Evolutionary conservation across 2,113 vertebrate genomes (phyloP).

Genomic region (Tragelaphus strepsiceros): DNA sequence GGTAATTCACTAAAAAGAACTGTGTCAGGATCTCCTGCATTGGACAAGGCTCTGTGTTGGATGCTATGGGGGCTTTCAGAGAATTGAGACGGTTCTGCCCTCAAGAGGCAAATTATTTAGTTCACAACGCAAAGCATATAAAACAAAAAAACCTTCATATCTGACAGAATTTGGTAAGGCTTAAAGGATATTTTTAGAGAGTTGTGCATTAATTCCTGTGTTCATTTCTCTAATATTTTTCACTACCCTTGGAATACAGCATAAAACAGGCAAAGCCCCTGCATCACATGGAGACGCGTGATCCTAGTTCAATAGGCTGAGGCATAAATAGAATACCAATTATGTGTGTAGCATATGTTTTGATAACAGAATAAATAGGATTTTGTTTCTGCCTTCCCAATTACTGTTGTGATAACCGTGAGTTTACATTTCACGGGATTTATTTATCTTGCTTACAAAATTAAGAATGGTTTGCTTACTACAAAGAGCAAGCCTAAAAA

Average conservation of each 20-base stretch:
- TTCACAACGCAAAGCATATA: background rate
- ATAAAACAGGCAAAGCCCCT: background rate
- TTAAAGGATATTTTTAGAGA: background rate
- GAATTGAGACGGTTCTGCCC: background rate
- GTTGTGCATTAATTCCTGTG: background rate
- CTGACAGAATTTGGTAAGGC: background rate
- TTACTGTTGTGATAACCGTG: too few species aligned
- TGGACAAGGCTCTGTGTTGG: background rate
- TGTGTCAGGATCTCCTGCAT: too few species aligned
- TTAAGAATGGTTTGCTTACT: background rate
- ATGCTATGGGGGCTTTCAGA: accelerated
- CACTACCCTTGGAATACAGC: too few species aligned
- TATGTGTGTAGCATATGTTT: background rate
- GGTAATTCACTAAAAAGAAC: background rate
- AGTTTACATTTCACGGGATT: background rate
- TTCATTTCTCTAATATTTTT: background rate
- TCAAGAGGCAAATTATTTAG: background rate
- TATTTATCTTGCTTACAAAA: background rate
- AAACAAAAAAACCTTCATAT: background rate
- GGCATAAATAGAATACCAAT: too few species aligned
- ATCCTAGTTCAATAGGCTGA: background rate
- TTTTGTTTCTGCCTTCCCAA: background rate
- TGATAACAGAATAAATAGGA: background rate
- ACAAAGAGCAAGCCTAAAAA: background rate
- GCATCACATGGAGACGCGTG: accelerated